A percentile compares a stretch with the other conserved stretches of the same genome.
Conservation (phyloP, 2,113 vertebrate genomes). For the Petaurus breviceps region DNA sequence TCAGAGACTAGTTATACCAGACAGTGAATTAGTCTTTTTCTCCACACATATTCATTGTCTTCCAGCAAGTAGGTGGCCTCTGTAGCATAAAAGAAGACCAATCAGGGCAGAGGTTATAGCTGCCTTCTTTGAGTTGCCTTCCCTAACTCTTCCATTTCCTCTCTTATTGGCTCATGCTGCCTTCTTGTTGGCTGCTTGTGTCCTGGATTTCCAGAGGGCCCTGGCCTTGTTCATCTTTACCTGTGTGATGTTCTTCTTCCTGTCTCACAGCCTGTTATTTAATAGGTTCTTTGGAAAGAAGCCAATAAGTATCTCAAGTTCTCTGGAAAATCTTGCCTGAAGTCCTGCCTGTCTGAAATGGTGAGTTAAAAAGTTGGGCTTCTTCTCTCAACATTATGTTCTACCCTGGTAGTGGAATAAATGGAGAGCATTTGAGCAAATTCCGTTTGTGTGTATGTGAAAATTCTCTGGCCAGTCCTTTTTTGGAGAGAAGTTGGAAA, state of each 20-base stretch:
- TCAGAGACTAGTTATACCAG: neutral
- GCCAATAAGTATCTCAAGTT: slow-evolving; percentile 34
- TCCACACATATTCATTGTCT: neutral
- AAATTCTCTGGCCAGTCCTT: neutral
- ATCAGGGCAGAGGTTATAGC: neutral
- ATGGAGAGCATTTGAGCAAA: slow-evolving; percentile 13
- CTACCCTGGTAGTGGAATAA: neutral
- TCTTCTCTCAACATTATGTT: neutral
- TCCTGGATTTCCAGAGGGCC: slow-evolving; percentile 15
- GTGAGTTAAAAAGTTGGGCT: neutral
- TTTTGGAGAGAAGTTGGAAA: neutral
- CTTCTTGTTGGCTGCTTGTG: slow-evolving; percentile 19
- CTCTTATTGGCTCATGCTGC: neutral
- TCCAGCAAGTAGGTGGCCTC: neutral
- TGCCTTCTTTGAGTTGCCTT: neutral
- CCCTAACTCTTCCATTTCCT: neutral
- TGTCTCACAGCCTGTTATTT: slow-evolving; percentile 9
- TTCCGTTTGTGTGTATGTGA: neutral
- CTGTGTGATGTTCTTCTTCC: slow-evolving; percentile 17
- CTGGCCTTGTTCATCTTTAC: slow-evolving; percentile 31
- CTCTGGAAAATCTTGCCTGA: slow-evolving; percentile 1
- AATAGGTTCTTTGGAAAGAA: slow-evolving; percentile 14
- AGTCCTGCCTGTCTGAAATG: neutral
- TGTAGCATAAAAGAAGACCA: neutral
- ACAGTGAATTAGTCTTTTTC: neutral